phyloP scores from a whole-genome alignment of 1,140 invertebrate species.

The Steinernema feltiae region DNA sequence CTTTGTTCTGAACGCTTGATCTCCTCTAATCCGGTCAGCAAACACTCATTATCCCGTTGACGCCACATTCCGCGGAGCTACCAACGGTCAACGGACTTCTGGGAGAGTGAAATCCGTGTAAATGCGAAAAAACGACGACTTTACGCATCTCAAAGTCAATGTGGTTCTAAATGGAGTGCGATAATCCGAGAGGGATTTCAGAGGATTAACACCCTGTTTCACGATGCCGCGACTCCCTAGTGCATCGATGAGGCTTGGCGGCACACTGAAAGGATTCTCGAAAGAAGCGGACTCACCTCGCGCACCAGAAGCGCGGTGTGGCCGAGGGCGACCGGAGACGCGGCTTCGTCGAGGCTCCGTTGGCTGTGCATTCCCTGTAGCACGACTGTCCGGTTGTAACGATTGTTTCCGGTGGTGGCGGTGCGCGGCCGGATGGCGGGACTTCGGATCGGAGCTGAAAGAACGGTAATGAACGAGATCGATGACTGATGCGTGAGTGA shows the following conservation, averaged over 20 bases:
- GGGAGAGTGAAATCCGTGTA: no score
- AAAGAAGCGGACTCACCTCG: background rate
- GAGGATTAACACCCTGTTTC: no score
- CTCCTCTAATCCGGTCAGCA: no score
- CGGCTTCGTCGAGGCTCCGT: background rate
- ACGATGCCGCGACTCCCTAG: no score
- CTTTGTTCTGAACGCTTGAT: background rate
- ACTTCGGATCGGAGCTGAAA: conserved; percentile 7
- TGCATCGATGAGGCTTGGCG: background rate
- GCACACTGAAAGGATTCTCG: background rate
- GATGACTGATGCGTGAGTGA: background rate
- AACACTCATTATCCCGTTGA: no score
- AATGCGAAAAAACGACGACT: no score
- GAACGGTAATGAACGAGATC: background rate
- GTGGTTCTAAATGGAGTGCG: background rate
- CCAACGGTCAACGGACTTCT: no score
- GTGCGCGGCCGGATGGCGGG: background rate
- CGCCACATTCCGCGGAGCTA: no score
- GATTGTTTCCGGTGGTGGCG: conserved; percentile 7
- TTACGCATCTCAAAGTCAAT: no score
- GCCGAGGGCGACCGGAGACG: background rate
- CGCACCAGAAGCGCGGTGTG: conserved; percentile 5
- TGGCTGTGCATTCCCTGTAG: conserved; percentile 9
- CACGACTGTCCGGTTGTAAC: background rate
- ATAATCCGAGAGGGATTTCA: background rate